Conservation (phyloP, 2,888 invertebrate species). For the Tuta absoluta region DNA sequence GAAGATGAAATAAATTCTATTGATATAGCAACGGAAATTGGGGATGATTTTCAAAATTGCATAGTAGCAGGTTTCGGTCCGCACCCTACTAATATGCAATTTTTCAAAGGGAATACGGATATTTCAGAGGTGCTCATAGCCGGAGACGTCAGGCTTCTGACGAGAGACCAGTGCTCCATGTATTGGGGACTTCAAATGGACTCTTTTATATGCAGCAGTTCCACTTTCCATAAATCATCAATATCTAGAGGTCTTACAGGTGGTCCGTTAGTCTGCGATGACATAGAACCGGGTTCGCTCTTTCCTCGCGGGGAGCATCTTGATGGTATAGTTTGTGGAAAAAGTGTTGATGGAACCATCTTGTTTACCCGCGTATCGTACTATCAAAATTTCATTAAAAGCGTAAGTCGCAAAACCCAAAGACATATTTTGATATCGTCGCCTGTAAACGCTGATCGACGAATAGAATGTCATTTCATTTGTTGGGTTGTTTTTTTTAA, state of each 20-base stretch:
- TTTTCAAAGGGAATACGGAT: slow-evolving; percentile 14
- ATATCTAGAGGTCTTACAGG: slow-evolving; percentile 61
- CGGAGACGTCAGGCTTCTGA: slow-evolving; percentile 42
- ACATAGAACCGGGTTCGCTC: not conserved
- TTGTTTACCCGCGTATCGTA: slow-evolving; percentile 45
- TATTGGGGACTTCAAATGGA: slow-evolving; percentile 62
- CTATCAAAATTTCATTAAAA: slow-evolving; percentile 29
- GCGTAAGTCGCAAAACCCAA: too few species aligned
- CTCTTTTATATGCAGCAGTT: slow-evolving; percentile 46
- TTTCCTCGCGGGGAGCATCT: slow-evolving; percentile 43
- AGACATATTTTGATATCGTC: too few species aligned
- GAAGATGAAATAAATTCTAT: slow-evolving; percentile 43
- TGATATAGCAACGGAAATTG: slow-evolving; percentile 34
- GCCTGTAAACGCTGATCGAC: too few species aligned
- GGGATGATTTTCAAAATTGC: slow-evolving; percentile 49
- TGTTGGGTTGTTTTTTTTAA: too few species aligned
- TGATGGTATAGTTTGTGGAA: slow-evolving; percentile 63
- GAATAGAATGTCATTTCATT: too few species aligned
- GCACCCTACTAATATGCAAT: not conserved
- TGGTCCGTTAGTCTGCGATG: slow-evolving; percentile 55
- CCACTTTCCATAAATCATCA: not conserved
- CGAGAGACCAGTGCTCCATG: slow-evolving; percentile 45
- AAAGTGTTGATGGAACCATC: slow-evolving; percentile 58
- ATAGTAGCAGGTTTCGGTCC: slow-evolving; percentile 55
- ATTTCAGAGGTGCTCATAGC: slow-evolving; percentile 42